These are phyloP conservation scores for Alouatta caraya DNA, from an alignment of 2,797 vertebrate genomes.

Conservation along the genomic window DNA sequence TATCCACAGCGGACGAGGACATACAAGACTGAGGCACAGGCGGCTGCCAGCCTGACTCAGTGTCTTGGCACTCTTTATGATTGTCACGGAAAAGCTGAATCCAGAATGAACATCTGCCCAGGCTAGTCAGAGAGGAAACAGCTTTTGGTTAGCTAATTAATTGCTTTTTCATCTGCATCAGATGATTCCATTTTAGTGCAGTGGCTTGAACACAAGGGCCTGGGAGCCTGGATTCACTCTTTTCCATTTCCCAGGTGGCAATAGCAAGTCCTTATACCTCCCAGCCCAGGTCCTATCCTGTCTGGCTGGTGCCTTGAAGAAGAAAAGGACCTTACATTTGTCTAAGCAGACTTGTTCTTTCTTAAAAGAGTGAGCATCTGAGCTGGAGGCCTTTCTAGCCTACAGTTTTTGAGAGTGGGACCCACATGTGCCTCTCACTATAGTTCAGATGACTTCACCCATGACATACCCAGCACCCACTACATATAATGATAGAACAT, in stretches of 20 bases:
- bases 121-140: slow-evolving; percentile 51
- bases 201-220: background rate
- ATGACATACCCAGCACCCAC: background rate
- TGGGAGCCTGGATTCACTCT: background rate
- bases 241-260: background rate
- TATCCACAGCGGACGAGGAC: background rate
- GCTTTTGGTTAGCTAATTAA: slow-evolving; percentile 59
- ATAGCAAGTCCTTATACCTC: background rate
- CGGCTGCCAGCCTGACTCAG: background rate
- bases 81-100: slow-evolving; percentile 50
- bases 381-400: background rate
- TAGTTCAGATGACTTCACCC: background rate
- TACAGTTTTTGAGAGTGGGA: background rate
- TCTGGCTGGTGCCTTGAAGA: background rate
- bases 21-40: background rate
- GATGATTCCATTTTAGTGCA: slow-evolving; percentile 31
- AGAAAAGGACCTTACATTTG: background rate
- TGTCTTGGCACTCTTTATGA: background rate
- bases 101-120: slow-evolving; percentile 55
- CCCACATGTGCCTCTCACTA: background rate
- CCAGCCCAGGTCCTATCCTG: background rate
- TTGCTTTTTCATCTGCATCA: slow-evolving; percentile 49
- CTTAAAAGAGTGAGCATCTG: background rate
- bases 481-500: background rate
- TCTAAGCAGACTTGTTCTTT: background rate